Conservation (phyloP, 2,888 invertebrate species). For the Alviniconcha strummeri region DNA sequence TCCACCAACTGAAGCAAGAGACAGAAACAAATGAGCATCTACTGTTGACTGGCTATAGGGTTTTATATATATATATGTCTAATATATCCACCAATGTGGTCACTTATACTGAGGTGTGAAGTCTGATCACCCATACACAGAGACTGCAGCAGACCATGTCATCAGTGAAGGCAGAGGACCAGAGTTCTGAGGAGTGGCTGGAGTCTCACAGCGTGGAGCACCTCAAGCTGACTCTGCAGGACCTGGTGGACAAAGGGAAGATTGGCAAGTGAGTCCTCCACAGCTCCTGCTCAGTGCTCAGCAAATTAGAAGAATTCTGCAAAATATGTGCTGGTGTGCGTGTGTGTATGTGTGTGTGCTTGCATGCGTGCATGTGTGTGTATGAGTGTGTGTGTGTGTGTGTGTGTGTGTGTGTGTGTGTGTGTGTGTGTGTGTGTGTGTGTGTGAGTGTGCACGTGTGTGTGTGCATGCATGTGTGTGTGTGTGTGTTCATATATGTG, state of each 20-base stretch:
- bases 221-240: slow-evolving; percentile 69
- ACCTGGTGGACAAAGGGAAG: slow-evolving; percentile 71
- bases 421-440: slow-evolving; percentile 3
- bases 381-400: too few relatives aligned
- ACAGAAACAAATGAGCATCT: too few relatives aligned
- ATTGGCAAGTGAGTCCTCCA: slow-evolving; percentile 58
- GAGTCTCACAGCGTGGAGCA: slow-evolving; percentile 66
- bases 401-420: neutral
- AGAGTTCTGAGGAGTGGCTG: slow-evolving; percentile 71
- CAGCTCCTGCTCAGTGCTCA: neutral
- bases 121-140: slow-evolving; percentile 35
- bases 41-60: too few relatives aligned
- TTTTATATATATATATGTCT: too few relatives aligned
- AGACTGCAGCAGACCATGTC: slow-evolving; percentile 51
- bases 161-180: slow-evolving; percentile 64
- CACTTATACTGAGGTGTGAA: too few relatives aligned
- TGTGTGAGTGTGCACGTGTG: neutral
- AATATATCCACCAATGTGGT: too few relatives aligned
- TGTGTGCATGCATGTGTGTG: slow-evolving; percentile 1
- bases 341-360: too few relatives aligned
- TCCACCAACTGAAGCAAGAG: too few relatives aligned
- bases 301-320: neutral
- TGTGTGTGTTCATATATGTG: neutral
- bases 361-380: too few relatives aligned
- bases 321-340: too few relatives aligned